These are phyloP conservation scores for Smittia sp. DNA, from an alignment of 2,888 invertebrate genomes.

Conservation along the genomic window DNA sequence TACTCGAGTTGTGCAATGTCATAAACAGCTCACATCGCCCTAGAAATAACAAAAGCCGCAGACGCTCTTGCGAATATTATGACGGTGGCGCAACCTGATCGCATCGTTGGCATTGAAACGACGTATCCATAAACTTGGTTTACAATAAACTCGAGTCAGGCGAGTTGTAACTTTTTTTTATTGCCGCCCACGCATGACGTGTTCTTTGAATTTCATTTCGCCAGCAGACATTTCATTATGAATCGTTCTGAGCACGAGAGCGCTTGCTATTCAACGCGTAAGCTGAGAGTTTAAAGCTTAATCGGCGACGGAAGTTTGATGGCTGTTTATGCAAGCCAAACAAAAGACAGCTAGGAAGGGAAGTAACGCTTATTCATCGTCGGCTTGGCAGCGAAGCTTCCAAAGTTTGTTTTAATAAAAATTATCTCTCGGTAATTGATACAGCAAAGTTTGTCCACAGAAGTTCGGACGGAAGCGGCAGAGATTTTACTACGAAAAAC, in stretches of 20 bases:
- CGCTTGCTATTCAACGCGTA: not conserved
- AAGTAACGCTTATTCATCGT: not conserved
- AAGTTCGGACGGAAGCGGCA: not conserved
- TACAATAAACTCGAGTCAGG: not conserved
- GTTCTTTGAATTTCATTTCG: not conserved
- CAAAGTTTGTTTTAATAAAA: too few species aligned
- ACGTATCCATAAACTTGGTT: not conserved
- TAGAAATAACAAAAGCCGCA: not conserved
- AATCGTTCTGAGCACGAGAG: slow-evolving; percentile 5
- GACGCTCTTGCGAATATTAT: slow-evolving; percentile 13
- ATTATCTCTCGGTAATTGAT: not conserved
- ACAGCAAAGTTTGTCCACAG: not conserved
- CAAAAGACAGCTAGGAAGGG: not conserved
- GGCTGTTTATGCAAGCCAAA: not conserved
- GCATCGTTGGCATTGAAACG: slow-evolving; percentile 6
- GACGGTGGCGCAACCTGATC: slow-evolving; percentile 11
- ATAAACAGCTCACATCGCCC: slow-evolving; percentile 3
- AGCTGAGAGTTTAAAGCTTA: not conserved
- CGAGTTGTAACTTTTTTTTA: slow-evolving; percentile 4
- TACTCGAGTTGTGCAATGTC: not conserved
- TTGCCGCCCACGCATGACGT: slow-evolving; percentile 15
- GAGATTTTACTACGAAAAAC: not conserved
- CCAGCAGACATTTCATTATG: not conserved
- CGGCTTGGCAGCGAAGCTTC: not conserved
- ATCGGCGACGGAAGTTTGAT: slow-evolving; percentile 14